A percentile compares a stretch with the other conserved stretches of the same genome.
These are phyloP conservation scores for Cnemophilus loriae DNA, from an alignment of 2,113 vertebrate species.

Conservation along the genomic window DNA sequence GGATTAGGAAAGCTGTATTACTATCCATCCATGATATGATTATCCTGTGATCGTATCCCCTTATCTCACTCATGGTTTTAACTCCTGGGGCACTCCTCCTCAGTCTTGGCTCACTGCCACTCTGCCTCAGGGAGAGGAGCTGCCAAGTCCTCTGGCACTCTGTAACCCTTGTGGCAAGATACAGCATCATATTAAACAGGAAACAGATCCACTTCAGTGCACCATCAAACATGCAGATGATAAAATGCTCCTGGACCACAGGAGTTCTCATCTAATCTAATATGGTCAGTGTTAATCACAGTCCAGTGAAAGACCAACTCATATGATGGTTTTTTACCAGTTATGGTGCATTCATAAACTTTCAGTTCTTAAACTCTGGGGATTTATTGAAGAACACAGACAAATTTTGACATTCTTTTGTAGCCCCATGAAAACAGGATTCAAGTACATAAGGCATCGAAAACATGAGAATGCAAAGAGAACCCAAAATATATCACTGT, in stretches of 20 bases:
- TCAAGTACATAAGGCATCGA: background rate
- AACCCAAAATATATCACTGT: background rate
- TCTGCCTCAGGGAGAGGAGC: background rate
- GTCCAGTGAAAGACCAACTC: background rate
- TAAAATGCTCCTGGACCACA: background rate
- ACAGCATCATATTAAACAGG: background rate
- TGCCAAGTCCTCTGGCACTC: background rate
- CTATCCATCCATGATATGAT: background rate
- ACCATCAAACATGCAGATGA: background rate
- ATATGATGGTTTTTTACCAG: background rate
- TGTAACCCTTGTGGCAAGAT: background rate
- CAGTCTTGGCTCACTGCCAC: background rate
- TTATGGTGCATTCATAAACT: background rate
- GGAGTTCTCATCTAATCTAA: background rate
- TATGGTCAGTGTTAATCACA: background rate
- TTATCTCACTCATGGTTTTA: background rate
- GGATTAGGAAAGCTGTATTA: background rate
- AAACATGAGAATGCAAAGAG: background rate
- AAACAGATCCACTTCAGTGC: background rate
- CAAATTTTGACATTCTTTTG: background rate
- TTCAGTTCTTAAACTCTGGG: background rate
- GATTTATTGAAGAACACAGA: background rate
- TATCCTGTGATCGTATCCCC: background rate
- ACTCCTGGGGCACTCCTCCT: background rate
- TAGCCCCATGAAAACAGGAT: background rate